A percentile compares a stretch with the other conserved stretches of the same genome.
These are phyloP conservation scores for Megaceryle torquata DNA, from an alignment of 2,113 vertebrate species.

Conservation along the genomic window DNA sequence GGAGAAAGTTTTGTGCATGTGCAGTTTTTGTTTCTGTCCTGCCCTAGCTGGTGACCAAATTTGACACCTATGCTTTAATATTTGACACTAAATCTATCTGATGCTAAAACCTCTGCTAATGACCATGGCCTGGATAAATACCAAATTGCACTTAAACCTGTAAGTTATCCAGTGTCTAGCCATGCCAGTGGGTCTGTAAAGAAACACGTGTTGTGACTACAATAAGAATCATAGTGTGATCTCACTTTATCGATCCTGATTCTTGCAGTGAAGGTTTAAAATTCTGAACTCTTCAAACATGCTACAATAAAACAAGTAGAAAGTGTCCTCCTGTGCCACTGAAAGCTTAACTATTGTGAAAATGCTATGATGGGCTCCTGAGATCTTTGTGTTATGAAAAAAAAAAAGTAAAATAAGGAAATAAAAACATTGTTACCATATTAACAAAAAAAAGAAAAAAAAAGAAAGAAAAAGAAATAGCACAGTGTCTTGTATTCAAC, in stretches of 20 bases:
- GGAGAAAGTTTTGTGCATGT: not conserved
- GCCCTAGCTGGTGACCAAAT: not conserved
- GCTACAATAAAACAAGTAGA: not conserved
- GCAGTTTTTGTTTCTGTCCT: not conserved
- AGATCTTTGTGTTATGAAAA: not conserved
- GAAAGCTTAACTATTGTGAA: not conserved
- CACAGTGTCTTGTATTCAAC: not conserved
- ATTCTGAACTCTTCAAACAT: not conserved
- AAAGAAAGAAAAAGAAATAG: not conserved
- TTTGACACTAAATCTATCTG: not conserved
- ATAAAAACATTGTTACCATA: not conserved
- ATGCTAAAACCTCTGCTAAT: not conserved
- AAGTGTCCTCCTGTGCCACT: not conserved
- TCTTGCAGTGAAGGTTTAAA: not conserved
- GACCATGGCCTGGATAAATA: not conserved
- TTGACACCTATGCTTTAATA: not conserved
- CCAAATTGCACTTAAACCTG: not conserved
- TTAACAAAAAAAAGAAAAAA: not conserved
- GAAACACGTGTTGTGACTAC: not conserved
- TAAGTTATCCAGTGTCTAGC: not conserved
- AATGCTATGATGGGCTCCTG: not conserved
- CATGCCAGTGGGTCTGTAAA: not conserved
- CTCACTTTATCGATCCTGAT: not conserved
- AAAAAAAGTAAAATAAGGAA: not conserved
- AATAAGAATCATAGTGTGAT: not conserved